Conservation (phyloP, 2,888 invertebrate genomes). For the Plusia festucae region DNA sequence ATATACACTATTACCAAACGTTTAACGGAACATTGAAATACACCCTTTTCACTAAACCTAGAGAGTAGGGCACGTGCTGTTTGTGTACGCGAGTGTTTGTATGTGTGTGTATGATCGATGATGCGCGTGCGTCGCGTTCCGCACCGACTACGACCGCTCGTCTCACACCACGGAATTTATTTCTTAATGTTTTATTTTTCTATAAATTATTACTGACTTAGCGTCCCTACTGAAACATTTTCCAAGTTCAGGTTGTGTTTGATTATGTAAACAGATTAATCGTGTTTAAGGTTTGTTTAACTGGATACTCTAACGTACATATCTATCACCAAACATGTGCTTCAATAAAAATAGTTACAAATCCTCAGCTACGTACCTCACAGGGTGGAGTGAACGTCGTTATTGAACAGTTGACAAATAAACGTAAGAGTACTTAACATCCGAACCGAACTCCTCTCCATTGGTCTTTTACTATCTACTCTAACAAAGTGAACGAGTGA, state of each 20-base stretch:
- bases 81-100: slow-evolving; percentile 79
- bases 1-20: slow-evolving; percentile 83
- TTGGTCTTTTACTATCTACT: slow-evolving; percentile 86
- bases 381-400: slow-evolving; percentile 27
- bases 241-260: slow-evolving; percentile 26
- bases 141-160: slow-evolving; percentile 52
- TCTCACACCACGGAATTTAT: slow-evolving; percentile 31
- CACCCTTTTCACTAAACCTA: slow-evolving; percentile 76
- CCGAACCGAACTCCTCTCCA: slow-evolving; percentile 79
- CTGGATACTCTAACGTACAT: neutral
- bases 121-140: slow-evolving; percentile 55
- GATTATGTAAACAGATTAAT: slow-evolving; percentile 10
- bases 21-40: slow-evolving; percentile 79
- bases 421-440: slow-evolving; percentile 70
- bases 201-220: slow-evolving; percentile 80
- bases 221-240: slow-evolving; percentile 69
- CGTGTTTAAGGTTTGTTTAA: slow-evolving; percentile 16
- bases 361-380: slow-evolving; percentile 47
- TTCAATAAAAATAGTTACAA: slow-evolving; percentile 3
- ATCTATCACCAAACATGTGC: slow-evolving; percentile 13
- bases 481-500: slow-evolving; percentile 83
- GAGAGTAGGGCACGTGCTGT: slow-evolving; percentile 76
- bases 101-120: slow-evolving; percentile 75
- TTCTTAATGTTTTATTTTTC: slow-evolving; percentile 62
- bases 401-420: slow-evolving; percentile 46